Percentiles rank a stretch among this genome's conserved stretches.
These are phyloP conservation scores for Trachymyrmex cornetzi DNA, from an alignment of 1,140 invertebrate species.

Conservation along the genomic window DNA sequence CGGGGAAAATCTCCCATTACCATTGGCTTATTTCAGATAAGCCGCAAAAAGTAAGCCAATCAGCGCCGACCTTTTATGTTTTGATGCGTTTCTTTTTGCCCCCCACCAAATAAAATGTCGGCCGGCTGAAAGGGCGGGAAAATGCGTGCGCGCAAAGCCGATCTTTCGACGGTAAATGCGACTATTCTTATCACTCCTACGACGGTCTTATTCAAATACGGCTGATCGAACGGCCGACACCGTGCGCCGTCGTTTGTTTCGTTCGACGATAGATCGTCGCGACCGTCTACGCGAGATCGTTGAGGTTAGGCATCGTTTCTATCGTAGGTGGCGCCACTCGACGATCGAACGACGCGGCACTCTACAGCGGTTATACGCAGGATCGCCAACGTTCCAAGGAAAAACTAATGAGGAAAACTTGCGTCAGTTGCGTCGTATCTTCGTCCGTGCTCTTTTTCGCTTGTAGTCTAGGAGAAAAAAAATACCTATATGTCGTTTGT, in stretches of 20 bases:
- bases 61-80: slow-evolving; percentile 84
- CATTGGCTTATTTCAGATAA: slow-evolving; percentile 89
- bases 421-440: neutral
- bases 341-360: slow-evolving; percentile 8
- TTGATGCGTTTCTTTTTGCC: slow-evolving; percentile 87
- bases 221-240: neutral
- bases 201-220: neutral
- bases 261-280: neutral
- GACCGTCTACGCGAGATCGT: slow-evolving; percentile 53
- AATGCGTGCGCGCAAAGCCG: slow-evolving; percentile 70
- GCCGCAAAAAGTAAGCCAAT: slow-evolving; percentile 89
- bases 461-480: neutral
- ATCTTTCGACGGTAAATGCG: neutral
- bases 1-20: slow-evolving; percentile 84
- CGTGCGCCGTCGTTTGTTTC: neutral
- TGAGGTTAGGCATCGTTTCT: slow-evolving; percentile 72
- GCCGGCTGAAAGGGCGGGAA: slow-evolving; percentile 79
- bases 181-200: neutral
- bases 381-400: slow-evolving; percentile 48
- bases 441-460: neutral
- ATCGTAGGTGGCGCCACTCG: slow-evolving; percentile 71
- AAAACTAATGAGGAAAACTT: slow-evolving; percentile 11
- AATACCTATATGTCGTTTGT: neutral
- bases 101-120: slow-evolving; percentile 80
- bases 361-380: slow-evolving; percentile 35